Evolutionary conservation across 2,113 vertebrate genomes (phyloP).

Genomic region (Cricetomys ansorgei): DNA sequence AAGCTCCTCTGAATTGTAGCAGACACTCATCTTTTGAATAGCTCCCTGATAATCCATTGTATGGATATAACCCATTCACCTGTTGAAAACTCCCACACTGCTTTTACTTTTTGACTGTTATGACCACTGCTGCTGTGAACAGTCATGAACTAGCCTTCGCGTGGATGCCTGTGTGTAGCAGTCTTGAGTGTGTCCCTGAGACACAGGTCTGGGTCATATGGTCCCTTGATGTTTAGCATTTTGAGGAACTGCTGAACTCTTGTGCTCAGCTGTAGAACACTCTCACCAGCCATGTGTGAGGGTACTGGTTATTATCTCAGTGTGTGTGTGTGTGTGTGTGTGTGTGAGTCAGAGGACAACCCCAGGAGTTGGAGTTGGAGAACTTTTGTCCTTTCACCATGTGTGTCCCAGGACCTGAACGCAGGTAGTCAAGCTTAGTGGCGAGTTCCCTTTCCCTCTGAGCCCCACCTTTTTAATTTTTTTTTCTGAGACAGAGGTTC

Average conservation of each 20-base stretch:
- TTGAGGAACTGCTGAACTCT: not conserved
- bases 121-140: not conserved
- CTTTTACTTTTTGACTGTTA: not conserved
- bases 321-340: not conserved
- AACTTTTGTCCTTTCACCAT: not conserved
- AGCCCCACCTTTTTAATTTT: not conserved
- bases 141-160: accelerated
- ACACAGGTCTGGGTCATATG: not conserved
- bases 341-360: not conserved
- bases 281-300: not conserved
- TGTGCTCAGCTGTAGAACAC: accelerated
- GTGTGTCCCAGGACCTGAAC: not conserved
- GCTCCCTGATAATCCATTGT: accelerated
- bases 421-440: not conserved
- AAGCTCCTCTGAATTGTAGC: accelerated
- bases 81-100: accelerated
- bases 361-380: not conserved
- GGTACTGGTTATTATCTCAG: not conserved
- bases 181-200: not conserved
- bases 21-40: not conserved
- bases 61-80: accelerated
- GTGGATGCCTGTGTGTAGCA: accelerated
- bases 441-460: not conserved
- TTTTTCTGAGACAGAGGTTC: not conserved
- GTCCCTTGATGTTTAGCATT: not conserved